Evolutionary conservation across 2,888 invertebrate genomes (phyloP), one percentile per base, ranked within the genome.

Genomic region (Tenthredo distinguenda): DNA sequence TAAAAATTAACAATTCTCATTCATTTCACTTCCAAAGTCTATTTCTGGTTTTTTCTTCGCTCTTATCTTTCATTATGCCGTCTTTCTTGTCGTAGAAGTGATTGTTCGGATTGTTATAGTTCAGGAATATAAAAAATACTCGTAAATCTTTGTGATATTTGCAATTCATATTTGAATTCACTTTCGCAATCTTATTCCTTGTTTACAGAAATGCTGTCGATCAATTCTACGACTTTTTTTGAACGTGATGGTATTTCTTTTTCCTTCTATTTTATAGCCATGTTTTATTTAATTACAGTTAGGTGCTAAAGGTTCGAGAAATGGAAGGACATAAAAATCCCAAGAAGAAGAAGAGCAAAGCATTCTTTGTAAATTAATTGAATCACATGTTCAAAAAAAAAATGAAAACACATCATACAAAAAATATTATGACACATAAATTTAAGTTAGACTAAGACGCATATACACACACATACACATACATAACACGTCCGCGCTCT

Each of bases 341-440:
- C 86, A 89, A 88, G 88, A 88, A 86, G 88, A 88, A 89, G 87
- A 85, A 89, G 88, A 88, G 88, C 84, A 88, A 71, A 85, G 87
- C 89, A 91, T 91, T 91, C 89, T 91, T 90, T 91, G 91, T 91
- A 91, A 87, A 91, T 91, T 91, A 90, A 84, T 85, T 86, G 58
- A 86, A 86, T 83, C 65, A 86, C 82, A 82, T 65, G 84, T 84
- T 77, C 37, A 40, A 85, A 82, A 84, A 34, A 65, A 74, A 65
- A 18, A 37, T 37, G 65, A 72, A 47, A 77, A 86, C 82, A 55
- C 77, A 76, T 86, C 81, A 85, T 87, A 87, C 87, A 84, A 85
- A 87, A 84, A 85, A 87, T 86, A 85, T 83, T 83, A 65, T 71
- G 83, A 83, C 43, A 82, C 83, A 68, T 83, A 83, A 83, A 43